Conservation (phyloP, 1,140 invertebrate genomes). For the Drosophila gunungcola region DNA sequence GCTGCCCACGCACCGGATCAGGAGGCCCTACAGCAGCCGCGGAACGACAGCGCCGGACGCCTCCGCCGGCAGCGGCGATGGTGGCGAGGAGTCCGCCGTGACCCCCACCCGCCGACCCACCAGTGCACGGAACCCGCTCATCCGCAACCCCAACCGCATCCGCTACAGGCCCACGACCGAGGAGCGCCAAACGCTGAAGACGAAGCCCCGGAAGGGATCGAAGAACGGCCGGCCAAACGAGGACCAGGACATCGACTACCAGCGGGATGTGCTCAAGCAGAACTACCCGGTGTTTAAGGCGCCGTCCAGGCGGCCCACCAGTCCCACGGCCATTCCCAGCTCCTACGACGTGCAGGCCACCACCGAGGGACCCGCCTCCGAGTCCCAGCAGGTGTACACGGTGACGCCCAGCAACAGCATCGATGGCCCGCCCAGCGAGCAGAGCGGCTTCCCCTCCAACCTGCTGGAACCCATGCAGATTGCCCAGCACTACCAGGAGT, state of each 20-base stretch:
- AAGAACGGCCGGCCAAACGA: constrained; percentile 69
- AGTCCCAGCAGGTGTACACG: constrained; percentile 79
- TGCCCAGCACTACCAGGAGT: constrained; percentile 80
- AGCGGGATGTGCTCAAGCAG: constrained; percentile 87
- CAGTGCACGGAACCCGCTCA: constrained; percentile 68
- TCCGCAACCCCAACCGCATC: constrained; percentile 84
- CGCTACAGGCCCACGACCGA: constrained; percentile 80
- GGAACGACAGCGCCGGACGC: constrained; percentile 54
- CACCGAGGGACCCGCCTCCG: constrained; percentile 74
- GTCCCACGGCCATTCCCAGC: constrained; percentile 78
- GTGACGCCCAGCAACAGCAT: constrained; percentile 80
- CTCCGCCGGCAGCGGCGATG: constrained; percentile 69
- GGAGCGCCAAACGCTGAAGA: constrained; percentile 70
- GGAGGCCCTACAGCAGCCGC: constrained; percentile 66
- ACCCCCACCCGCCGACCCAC: constrained; percentile 85
- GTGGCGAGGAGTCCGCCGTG: constrained; percentile 59
- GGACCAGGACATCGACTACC: constrained; percentile 86
- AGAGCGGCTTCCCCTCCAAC: constrained; percentile 61
- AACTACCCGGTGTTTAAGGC: constrained; percentile 86
- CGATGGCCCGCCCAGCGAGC: constrained; percentile 37
- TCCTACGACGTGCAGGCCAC: constrained; percentile 65
- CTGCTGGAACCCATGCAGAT: constrained; percentile 83
- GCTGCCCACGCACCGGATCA: constrained; percentile 62
- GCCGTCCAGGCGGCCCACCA: constrained; percentile 64
- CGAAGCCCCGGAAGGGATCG: constrained; percentile 53